Percentiles rank a stretch among this genome's conserved stretches.
These are phyloP conservation scores for Nymphalis polychloros DNA, from an alignment of 2,888 invertebrate genomes.

Conservation along the genomic window DNA sequence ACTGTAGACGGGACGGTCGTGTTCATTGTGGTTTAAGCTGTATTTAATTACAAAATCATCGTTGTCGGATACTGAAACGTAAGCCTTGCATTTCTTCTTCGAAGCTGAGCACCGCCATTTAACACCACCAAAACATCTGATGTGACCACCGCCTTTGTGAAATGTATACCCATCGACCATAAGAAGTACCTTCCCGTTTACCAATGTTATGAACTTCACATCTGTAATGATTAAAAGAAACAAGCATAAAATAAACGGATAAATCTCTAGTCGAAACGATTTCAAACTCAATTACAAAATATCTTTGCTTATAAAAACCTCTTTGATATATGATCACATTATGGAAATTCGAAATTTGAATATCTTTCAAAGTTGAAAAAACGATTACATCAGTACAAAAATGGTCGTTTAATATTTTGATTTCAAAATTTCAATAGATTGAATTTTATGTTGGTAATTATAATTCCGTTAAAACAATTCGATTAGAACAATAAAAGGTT, in stretches of 20 bases:
- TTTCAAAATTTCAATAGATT: too few species aligned
- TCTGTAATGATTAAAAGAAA: conserved; percentile 36
- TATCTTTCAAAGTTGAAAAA: too few species aligned
- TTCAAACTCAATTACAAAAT: too few species aligned
- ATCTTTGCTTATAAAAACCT: too few species aligned
- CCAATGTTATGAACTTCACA: conserved; percentile 35
- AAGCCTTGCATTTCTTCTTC: conserved; percentile 43
- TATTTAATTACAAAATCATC: conserved; percentile 34
- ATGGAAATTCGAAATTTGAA: too few species aligned
- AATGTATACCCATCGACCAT: conserved; percentile 43
- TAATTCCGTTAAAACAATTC: too few species aligned
- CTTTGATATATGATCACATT: too few species aligned
- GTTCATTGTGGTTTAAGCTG: conserved; percentile 37
- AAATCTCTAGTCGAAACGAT: too few species aligned
- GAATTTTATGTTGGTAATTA: too few species aligned
- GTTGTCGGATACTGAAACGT: conserved; percentile 38
- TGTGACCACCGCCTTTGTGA: conserved; percentile 35
- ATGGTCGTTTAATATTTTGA: too few species aligned
- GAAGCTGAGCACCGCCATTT: conserved; percentile 42
- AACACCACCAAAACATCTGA: conserved; percentile 30
- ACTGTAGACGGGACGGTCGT: conserved; percentile 36
- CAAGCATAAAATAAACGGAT: background rate
- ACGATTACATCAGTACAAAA: too few species aligned
- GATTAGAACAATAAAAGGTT: too few species aligned
- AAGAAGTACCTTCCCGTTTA: conserved; percentile 33